Evolutionary conservation across 2,113 vertebrate genomes (phyloP).

Genomic region (Cavia aperea): DNA sequence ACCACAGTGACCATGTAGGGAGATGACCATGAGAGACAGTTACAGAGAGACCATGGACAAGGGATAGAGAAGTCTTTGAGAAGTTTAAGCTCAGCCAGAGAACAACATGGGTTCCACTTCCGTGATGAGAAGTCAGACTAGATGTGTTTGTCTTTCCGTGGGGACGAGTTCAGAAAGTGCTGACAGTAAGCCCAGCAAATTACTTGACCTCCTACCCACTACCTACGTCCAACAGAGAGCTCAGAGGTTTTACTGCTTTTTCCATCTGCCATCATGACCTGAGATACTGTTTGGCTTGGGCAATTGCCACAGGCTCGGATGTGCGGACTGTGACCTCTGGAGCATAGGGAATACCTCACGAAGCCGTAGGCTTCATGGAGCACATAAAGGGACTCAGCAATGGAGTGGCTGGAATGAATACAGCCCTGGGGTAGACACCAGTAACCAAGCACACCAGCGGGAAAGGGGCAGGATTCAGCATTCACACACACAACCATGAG

Average conservation of each 20-base stretch:
- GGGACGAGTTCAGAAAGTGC: background rate
- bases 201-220: background rate
- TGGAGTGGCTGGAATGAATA: background rate
- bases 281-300: background rate
- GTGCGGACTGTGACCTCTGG: background rate
- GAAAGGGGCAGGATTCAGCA: background rate
- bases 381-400: background rate
- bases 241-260: background rate
- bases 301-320: background rate
- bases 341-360: background rate
- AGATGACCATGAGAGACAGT: background rate
- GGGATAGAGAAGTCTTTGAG: background rate
- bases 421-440: background rate
- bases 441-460: background rate
- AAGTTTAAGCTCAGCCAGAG: background rate
- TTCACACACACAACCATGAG: background rate
- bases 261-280: background rate
- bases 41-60: background rate
- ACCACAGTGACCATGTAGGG: background rate
- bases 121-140: background rate
- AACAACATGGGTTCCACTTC: background rate
- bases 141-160: background rate
- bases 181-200: background rate
- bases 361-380: background rate
- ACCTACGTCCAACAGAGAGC: background rate